Evolutionary conservation across 2,888 invertebrate genomes (phyloP).

Genomic region (Nomada flava): DNA sequence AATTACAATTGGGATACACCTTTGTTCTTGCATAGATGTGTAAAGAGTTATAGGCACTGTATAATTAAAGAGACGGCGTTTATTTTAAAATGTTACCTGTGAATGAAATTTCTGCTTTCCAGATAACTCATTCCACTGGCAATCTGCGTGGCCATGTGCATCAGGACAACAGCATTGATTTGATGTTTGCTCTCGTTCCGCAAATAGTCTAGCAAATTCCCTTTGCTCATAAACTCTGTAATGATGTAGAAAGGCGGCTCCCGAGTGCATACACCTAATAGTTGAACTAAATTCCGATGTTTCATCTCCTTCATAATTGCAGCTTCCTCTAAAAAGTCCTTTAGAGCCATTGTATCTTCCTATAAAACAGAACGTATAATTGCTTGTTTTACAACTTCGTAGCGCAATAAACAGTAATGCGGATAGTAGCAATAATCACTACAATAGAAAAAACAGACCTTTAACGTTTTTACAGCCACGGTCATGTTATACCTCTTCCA

Average conservation of each 20-base stretch:
- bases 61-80: not conserved
- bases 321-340: constrained; percentile 99
- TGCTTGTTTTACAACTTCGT: not conserved
- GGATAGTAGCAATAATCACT: not conserved
- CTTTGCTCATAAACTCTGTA: constrained; percentile 99
- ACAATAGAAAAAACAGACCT: constrained; percentile 84
- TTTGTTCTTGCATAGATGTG: not conserved
- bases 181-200: constrained; percentile 93
- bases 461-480: constrained; percentile 99
- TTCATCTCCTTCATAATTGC: constrained; percentile 99
- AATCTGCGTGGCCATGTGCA: constrained; percentile 99
- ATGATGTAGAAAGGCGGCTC: constrained; percentile 99
- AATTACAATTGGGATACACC: not conserved
- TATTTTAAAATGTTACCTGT: constrained; percentile 86
- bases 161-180: constrained; percentile 97
- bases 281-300: constrained; percentile 98
- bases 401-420: not conserved
- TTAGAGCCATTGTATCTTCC: constrained; percentile 99
- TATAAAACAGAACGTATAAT: constrained; percentile 70
- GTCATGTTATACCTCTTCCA: constrained; percentile 98
- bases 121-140: constrained; percentile 99
- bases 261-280: constrained; percentile 98
- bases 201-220: constrained; percentile 98
- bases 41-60: not conserved
- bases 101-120: constrained; percentile 97